Percentiles rank a stretch among this genome's conserved stretches.
phyloP scores from a whole-genome alignment of 2,797 vertebrate species.

The Erpetoichthys calabaricus region DNA sequence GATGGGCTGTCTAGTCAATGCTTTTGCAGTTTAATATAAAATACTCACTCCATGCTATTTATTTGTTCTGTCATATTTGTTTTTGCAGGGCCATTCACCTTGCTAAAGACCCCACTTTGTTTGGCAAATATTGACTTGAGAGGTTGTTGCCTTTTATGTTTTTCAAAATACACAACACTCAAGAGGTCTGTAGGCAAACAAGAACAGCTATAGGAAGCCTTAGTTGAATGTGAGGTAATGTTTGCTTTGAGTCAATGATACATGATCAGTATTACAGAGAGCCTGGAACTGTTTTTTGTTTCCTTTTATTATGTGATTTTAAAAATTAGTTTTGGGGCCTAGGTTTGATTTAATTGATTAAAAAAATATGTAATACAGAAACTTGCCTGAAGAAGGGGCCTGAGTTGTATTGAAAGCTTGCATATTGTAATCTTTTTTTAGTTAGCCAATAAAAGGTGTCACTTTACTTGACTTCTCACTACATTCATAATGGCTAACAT shows the following conservation, averaged over 20 bases:
- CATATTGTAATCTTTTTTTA: too few species aligned
- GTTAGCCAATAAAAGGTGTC: too few species aligned
- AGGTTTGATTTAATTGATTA: too few species aligned
- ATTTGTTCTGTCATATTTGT: constrained; percentile 31
- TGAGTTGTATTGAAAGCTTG: too few species aligned
- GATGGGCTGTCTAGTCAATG: constrained; percentile 18
- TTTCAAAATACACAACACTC: constrained; percentile 49
- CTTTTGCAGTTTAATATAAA: constrained; percentile 22
- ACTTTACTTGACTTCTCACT: too few species aligned
- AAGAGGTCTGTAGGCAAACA: constrained; percentile 57
- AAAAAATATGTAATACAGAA: too few species aligned
- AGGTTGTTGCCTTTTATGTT: constrained; percentile 52
- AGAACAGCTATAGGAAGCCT: constrained; percentile 56
- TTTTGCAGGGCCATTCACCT: constrained; percentile 39
- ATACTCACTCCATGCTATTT: constrained; percentile 23
- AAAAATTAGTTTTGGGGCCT: too few species aligned
- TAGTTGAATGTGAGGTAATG: constrained; percentile 39
- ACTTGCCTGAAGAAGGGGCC: too few species aligned
- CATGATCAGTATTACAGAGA: constrained; percentile 34
- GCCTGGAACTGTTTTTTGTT: constrained; percentile 35
- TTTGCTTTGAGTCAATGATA: constrained; percentile 40
- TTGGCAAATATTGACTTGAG: constrained; percentile 61
- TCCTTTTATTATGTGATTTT: too few species aligned
- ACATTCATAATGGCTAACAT: too few species aligned
- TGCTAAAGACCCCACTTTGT: constrained; percentile 45